Conservation (phyloP, 2,797 vertebrate species). For the Pseudocheirus occidentalis region DNA sequence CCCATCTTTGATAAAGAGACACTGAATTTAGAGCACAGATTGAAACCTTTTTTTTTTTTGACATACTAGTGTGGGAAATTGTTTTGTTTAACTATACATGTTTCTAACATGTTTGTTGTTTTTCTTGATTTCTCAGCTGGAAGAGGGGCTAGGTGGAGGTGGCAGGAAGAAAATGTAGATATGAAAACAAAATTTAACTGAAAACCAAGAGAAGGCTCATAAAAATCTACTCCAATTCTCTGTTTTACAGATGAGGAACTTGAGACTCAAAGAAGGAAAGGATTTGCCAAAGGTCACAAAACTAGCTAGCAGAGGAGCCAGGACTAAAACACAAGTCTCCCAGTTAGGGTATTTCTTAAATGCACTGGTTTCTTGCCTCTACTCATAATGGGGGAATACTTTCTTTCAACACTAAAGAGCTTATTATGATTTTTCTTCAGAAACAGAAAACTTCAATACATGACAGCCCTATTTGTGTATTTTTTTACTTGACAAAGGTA, state of each 20-base stretch:
- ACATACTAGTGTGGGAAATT: not conserved
- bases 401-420: conserved; percentile 7
- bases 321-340: not conserved
- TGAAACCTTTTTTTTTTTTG: not conserved
- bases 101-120: not conserved
- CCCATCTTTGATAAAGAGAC: not conserved
- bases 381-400: not conserved
- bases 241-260: not conserved
- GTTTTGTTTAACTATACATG: not conserved
- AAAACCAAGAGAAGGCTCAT: not conserved
- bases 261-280: not conserved
- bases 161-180: not conserved
- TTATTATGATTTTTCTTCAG: conserved; percentile 13
- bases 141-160: not conserved
- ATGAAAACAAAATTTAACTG: not conserved
- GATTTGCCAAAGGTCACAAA: not conserved
- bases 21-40: not conserved
- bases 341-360: not conserved
- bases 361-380: conserved; percentile 12
- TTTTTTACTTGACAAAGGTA: not conserved
- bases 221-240: not conserved
- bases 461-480: not conserved
- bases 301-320: not conserved
- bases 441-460: not conserved
- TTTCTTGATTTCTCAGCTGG: not conserved